These are phyloP conservation scores for Gadus macrocephalus DNA, from an alignment of 2,113 vertebrate genomes.

Conservation along the genomic window DNA sequence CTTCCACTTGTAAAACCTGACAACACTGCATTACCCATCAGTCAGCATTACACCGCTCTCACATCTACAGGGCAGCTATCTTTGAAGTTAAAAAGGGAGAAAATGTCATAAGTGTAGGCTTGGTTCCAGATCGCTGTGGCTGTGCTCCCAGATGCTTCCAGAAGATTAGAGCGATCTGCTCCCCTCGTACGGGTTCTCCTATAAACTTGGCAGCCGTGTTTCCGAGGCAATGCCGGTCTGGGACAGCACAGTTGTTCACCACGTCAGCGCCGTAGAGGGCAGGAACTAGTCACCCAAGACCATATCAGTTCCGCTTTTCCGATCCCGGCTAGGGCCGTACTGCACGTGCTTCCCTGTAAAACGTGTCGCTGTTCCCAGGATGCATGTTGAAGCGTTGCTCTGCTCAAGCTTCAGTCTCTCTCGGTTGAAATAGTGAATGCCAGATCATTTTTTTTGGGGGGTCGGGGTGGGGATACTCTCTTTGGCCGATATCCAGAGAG, in stretches of 20 bases:
- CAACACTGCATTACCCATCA: constrained; percentile 62
- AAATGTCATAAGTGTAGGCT: constrained; percentile 68
- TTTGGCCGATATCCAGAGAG: constrained; percentile 18
- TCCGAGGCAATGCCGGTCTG: constrained; percentile 15
- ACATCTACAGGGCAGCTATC: constrained; percentile 60
- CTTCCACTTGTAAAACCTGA: constrained; percentile 54
- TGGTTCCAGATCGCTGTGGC: constrained; percentile 61
- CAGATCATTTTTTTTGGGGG: constrained; percentile 8
- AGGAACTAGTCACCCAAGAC: constrained; percentile 4
- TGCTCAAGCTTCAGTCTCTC: neutral
- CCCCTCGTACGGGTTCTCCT: constrained; percentile 53
- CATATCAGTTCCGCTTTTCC: neutral
- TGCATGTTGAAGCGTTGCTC: constrained; percentile 21
- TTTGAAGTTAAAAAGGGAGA: constrained; percentile 70
- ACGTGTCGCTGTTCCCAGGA: constrained; percentile 19
- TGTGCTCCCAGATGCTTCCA: constrained; percentile 58
- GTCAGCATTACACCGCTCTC: constrained; percentile 53
- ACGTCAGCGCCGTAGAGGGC: constrained; percentile 25
- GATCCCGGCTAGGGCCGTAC: no score
- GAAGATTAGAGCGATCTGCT: constrained; percentile 62
- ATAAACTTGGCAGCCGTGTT: constrained; percentile 51
- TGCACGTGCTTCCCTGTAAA: neutral
- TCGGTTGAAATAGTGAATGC: constrained; percentile 18
- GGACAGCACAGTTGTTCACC: constrained; percentile 8
- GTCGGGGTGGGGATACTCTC: constrained; percentile 3